Base-by-base conservation (phyloP, 2,888 invertebrate genomes). In the Dicycla oo region DNA sequence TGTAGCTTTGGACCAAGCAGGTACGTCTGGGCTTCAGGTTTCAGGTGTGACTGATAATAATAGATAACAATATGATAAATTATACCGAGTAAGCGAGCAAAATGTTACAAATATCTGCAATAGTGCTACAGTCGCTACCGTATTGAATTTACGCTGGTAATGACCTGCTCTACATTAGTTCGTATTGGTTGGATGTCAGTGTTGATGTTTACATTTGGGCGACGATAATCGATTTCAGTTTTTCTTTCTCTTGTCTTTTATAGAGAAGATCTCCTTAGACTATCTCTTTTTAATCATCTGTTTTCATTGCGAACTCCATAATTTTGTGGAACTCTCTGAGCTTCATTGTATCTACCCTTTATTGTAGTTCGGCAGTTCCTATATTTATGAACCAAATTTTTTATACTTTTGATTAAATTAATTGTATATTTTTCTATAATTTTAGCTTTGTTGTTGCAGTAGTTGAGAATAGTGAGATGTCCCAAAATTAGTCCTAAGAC, bases 131-230 rank as follows among this genome's bases (percentile, higher is more conserved):
- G 80, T 30, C 38, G 74, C 80, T 73, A 62, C 51, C 51, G 79
- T 75, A 81, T 81, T 80, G 58, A 58, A 77, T 75, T 80, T 75
- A 63, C 75, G 75, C 30, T 81, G 77, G 75, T 77, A 80, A 77
- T 79, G 82, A 77, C 82, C 82, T 82, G 82, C 71, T 79, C 82
- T 67, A 82, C 60, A 79, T 79, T 61, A 56, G 43, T 53, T 56
- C 23, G 77, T 66, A 67, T 66, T 67, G 71, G n/a, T n/a, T n/a
- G n/a, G n/a, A 71, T 71, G 66, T 79, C 82, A 81, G 66, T 67
- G 63, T 81, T 82, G 78, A 67, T 77, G 71, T 81, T 81, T 81
- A 76, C 78, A 70, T 77, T 77, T 80, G 34, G 53, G 47, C 43
- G 56, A 81, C 61, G 38, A 51, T 61, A 38, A 73, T 80, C 45